Evolutionary conservation across 2,797 vertebrate species (phyloP).

Genomic region (Hyperoplus lanceolatus): DNA sequence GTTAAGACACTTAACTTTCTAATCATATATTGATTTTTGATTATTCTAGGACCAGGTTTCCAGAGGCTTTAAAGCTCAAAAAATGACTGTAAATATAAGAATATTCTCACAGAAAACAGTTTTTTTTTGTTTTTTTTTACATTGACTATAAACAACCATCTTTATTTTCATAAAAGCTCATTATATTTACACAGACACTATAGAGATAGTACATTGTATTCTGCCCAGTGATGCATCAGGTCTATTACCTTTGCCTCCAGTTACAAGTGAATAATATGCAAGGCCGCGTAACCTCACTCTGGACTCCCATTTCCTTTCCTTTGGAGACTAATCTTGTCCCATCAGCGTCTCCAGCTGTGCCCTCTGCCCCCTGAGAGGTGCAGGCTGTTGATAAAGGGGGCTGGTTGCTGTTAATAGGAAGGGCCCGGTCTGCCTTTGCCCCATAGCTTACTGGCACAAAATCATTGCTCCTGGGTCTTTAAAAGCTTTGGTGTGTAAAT

Average conservation of each 20-base stretch:
- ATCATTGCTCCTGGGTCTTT: constrained; percentile 75
- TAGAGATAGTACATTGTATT: constrained; percentile 43
- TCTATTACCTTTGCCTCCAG: constrained; percentile 62
- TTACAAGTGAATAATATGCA: constrained; percentile 81
- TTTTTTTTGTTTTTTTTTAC: too few species aligned
- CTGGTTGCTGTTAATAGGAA: constrained; percentile 68
- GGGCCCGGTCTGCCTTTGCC: constrained; percentile 51
- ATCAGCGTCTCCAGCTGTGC: constrained; percentile 78
- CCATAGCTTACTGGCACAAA: constrained; percentile 65
- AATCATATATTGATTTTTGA: too few species aligned
- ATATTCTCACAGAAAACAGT: too few species aligned
- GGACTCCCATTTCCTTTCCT: constrained; percentile 79
- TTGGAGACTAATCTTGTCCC: constrained; percentile 81
- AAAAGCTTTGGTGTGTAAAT: constrained; percentile 79
- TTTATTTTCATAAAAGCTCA: constrained; percentile 9
- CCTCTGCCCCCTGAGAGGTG: constrained; percentile 78
- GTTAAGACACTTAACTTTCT: too few species aligned
- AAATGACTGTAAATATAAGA: too few species aligned
- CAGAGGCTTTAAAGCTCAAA: too few species aligned
- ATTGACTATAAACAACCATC: not conserved
- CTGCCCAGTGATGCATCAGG: constrained; percentile 60
- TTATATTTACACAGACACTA: not conserved
- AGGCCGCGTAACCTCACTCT: constrained; percentile 72
- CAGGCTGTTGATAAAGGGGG: constrained; percentile 74
- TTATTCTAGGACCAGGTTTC: too few species aligned